phyloP scores from a whole-genome alignment of 2,888 invertebrate genomes.

The Drepana falcataria region DNA sequence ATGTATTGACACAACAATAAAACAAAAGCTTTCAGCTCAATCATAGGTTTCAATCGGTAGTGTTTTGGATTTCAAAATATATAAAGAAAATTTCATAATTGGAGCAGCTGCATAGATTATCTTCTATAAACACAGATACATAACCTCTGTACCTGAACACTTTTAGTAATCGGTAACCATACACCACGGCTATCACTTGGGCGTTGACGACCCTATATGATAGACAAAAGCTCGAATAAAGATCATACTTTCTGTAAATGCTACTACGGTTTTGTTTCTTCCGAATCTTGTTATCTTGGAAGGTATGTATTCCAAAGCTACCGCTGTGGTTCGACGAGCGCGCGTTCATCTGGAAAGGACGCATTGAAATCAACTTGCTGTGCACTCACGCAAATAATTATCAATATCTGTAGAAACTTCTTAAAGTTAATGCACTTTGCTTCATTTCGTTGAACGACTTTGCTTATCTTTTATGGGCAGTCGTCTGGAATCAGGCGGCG shows the following conservation, averaged over 20 bases:
- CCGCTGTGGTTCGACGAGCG: neutral
- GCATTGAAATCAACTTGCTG: neutral
- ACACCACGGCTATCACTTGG: too few relatives aligned
- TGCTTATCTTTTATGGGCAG: conserved; percentile 53
- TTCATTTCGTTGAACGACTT: conserved; percentile 30
- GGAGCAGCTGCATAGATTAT: too few relatives aligned
- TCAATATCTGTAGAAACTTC: conserved; percentile 4
- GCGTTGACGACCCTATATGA: too few relatives aligned
- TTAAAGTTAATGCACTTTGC: conserved; percentile 29
- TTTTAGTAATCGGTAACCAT: too few relatives aligned
- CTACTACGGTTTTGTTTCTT: neutral
- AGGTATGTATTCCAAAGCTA: neutral
- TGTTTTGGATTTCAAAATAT: too few relatives aligned
- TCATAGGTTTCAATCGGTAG: too few relatives aligned
- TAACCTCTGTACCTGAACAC: too few relatives aligned
- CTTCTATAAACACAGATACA: too few relatives aligned
- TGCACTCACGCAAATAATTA: conserved; percentile 1
- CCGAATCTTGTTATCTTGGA: neutral
- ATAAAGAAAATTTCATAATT: too few relatives aligned
- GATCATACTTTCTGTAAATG: neutral
- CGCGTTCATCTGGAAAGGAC: neutral
- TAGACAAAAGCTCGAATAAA: neutral
- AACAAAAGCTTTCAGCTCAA: too few relatives aligned
- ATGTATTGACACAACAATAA: too few relatives aligned
- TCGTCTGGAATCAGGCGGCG: conserved; percentile 46